Evolutionary conservation across 2,888 invertebrate species (phyloP).

Genomic region (Priocnemis perturbator): DNA sequence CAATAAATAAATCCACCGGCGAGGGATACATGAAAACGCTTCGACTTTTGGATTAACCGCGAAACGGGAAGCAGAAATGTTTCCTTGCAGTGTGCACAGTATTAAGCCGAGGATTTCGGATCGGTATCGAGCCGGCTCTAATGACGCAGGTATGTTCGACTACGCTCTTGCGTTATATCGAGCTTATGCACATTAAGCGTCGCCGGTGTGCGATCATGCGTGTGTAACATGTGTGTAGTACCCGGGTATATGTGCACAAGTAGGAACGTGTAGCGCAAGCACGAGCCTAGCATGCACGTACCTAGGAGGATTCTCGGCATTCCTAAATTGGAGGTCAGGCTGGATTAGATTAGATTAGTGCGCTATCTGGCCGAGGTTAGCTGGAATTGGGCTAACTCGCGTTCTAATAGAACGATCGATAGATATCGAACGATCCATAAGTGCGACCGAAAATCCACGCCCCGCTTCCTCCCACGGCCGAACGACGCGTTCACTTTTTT

Average conservation of each 20-base stretch:
- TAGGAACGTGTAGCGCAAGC: neutral
- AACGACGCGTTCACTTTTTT: too few relatives aligned
- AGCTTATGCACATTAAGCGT: conserved; percentile 17
- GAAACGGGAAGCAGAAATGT: too few relatives aligned
- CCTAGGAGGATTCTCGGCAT: conserved; percentile 44
- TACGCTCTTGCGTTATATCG: conserved; percentile 1
- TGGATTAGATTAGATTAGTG: conserved; percentile 46
- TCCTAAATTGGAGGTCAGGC: conserved; percentile 48
- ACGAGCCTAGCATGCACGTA: conserved; percentile 12
- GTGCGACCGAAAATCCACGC: neutral
- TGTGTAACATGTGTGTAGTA: neutral
- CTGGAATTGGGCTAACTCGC: conserved; percentile 34
- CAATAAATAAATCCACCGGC: too few relatives aligned
- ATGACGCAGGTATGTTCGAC: conserved; percentile 16
- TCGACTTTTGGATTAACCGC: too few relatives aligned
- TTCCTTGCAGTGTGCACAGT: conserved; percentile 7
- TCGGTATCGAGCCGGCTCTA: conserved; percentile 24
- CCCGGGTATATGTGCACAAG: too few relatives aligned
- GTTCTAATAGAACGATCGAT: conserved; percentile 12
- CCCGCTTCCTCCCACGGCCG: neutral
- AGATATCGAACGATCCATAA: neutral
- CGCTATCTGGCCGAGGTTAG: conserved; percentile 20
- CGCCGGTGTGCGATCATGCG: neutral
- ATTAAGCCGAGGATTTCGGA: conserved; percentile 24
- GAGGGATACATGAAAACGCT: too few relatives aligned